Conservation (phyloP, 2,797 vertebrate genomes). For the Dicrostonyx torquatus region DNA sequence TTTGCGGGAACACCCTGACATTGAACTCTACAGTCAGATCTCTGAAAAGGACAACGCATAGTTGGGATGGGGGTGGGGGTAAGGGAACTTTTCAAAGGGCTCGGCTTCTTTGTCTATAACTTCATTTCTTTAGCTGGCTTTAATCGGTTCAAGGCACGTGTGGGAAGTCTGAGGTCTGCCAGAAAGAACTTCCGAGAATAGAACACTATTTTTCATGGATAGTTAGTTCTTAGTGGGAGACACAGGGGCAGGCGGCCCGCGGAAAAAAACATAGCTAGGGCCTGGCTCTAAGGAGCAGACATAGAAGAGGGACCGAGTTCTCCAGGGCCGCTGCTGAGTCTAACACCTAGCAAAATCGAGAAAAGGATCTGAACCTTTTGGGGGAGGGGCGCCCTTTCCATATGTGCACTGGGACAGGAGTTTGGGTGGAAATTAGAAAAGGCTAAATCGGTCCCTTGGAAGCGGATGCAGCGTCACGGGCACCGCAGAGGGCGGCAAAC, state of each 20-base stretch:
- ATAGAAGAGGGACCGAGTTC: not conserved
- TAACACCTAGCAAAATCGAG: not conserved
- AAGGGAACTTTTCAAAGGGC: not conserved
- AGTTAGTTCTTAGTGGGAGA: conserved; percentile 10
- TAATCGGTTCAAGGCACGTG: conserved; percentile 12
- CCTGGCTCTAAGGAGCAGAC: not conserved
- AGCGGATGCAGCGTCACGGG: not conserved
- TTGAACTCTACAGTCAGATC: conserved; percentile 5
- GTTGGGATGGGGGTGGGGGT: not conserved
- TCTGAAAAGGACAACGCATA: not conserved
- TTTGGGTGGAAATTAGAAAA: not conserved
- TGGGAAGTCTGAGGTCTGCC: not conserved
- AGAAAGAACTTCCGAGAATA: not conserved
- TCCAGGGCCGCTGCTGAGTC: not conserved
- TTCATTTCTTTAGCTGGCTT: not conserved
- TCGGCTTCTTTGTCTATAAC: not conserved
- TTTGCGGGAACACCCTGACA: not conserved
- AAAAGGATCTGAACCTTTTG: not conserved
- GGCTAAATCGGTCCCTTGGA: not conserved
- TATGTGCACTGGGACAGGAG: not conserved
- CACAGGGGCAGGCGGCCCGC: not conserved
- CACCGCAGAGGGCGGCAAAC: not conserved
- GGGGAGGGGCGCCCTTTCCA: not conserved
- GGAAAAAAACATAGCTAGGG: not conserved
- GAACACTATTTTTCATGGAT: not conserved